Conservation (phyloP, 2,888 invertebrate genomes). For the Kryphioiulus occultus region DNA sequence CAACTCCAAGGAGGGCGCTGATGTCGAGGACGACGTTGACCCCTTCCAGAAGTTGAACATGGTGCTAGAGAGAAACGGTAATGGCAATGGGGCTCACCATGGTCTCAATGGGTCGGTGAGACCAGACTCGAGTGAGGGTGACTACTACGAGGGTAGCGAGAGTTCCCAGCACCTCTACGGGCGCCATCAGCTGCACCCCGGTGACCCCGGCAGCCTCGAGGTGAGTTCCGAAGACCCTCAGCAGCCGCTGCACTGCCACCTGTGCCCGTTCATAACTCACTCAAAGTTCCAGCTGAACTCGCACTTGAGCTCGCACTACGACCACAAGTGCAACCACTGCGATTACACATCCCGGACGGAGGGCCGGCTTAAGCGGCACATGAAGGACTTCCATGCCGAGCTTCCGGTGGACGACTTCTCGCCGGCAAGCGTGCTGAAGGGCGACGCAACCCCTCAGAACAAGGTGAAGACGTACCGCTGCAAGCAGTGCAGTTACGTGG, state of each 20-base stretch:
- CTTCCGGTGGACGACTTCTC: conserved; percentile 61
- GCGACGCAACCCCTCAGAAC: conserved; percentile 67
- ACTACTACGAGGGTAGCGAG: conserved; percentile 46
- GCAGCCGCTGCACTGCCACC: conserved; percentile 65
- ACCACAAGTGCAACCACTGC: conserved; percentile 67
- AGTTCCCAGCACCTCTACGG: background rate
- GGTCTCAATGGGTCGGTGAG: conserved; percentile 39
- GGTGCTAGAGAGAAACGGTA: conserved; percentile 39
- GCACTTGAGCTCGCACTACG: conserved; percentile 69
- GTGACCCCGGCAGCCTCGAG: conserved; percentile 51
- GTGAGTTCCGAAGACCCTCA: conserved; percentile 49
- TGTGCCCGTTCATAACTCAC: conserved; percentile 65
- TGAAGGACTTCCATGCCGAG: conserved; percentile 60
- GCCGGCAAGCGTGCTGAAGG: conserved; percentile 57
- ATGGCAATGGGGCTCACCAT: too few relatives aligned
- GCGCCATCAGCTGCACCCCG: background rate
- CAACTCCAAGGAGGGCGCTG: conserved; percentile 46
- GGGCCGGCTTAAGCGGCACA: conserved; percentile 66
- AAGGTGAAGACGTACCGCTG: conserved; percentile 87
- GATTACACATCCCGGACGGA: conserved; percentile 67
- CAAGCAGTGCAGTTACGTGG: conserved; percentile 87
- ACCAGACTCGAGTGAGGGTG: conserved; percentile 48
- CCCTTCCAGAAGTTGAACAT: conserved; percentile 18
- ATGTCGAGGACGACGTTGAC: conserved; percentile 37
- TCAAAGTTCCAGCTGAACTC: conserved; percentile 66